Percentiles rank a stretch among this genome's conserved stretches.
Evolutionary conservation across 2,113 vertebrate species (phyloP).

Genomic region (Nesogale talazaci): DNA sequence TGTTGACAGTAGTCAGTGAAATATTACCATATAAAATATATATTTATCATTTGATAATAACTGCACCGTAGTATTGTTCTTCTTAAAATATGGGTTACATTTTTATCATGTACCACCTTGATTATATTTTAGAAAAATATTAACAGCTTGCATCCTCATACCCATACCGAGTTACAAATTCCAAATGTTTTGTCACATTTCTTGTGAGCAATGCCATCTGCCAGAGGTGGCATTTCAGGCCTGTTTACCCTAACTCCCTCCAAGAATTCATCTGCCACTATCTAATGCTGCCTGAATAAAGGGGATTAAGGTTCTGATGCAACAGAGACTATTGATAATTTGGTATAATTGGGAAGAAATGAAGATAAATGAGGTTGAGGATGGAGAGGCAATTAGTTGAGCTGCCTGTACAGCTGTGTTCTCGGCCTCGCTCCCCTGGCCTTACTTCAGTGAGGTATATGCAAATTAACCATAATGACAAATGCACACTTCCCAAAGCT

Average conservation of each 20-base stretch:
- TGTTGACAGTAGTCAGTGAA: background rate
- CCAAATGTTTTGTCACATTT: conserved; percentile 93
- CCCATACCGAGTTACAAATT: conserved; percentile 89
- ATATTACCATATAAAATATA: conserved; percentile 49
- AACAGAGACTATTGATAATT: conserved; percentile 97
- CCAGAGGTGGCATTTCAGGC: conserved; percentile 94
- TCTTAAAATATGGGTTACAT: conserved; percentile 67
- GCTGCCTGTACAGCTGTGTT: conserved; percentile 93
- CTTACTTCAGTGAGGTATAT: conserved; percentile 89
- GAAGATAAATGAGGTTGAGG: conserved; percentile 96
- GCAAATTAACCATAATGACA: conserved; percentile 92
- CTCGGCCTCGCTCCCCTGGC: conserved; percentile 88
- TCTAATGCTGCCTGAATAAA: conserved; percentile 93
- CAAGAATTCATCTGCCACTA: conserved; percentile 95
- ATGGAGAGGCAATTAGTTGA: conserved; percentile 93
- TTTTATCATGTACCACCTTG: conserved; percentile 82
- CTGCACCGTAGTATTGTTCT: conserved; percentile 34
- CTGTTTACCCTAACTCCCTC: conserved; percentile 93
- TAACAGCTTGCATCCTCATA: conserved; percentile 92
- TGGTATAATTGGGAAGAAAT: conserved; percentile 97
- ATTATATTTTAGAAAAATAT: conserved; percentile 88
- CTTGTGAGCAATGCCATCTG: conserved; percentile 93
- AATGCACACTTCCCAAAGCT: conserved; percentile 86
- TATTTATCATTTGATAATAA: conserved; percentile 49
- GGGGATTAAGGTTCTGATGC: conserved; percentile 94